These are phyloP conservation scores for Apeltes quadracus DNA, from an alignment of 2,113 vertebrate genomes.

Conservation along the genomic window DNA sequence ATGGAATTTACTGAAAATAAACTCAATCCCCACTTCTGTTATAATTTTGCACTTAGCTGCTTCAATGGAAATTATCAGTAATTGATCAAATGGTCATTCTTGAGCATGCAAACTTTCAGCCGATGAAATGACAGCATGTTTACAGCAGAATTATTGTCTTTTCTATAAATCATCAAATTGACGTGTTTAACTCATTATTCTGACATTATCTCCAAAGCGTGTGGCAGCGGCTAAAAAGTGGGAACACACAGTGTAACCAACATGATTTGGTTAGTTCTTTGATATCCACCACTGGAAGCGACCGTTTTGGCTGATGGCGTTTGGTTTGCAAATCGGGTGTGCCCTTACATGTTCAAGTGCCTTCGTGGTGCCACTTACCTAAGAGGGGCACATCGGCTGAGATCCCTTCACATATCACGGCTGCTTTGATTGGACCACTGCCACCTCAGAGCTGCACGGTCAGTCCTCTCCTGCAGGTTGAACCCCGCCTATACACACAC, in stretches of 20 bases:
- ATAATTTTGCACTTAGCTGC: not conserved
- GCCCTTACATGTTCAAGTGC: conserved; percentile 56
- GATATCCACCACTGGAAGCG: conserved; percentile 35
- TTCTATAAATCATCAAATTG: not conserved
- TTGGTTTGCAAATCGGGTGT: conserved; percentile 68
- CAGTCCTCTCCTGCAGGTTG: conserved; percentile 11
- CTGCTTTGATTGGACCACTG: conserved; percentile 40
- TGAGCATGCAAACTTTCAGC: not conserved
- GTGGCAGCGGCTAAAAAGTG: not conserved
- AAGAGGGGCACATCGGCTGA: conserved; percentile 34
- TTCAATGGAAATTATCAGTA: not conserved
- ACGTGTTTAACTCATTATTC: conserved; percentile 4
- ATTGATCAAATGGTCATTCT: not conserved
- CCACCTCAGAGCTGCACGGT: conserved; percentile 26
- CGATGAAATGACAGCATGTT: not conserved
- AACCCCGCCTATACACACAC: not conserved
- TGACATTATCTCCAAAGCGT: conserved; percentile 10
- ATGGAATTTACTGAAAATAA: conserved; percentile 7
- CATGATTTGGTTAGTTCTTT: conserved; percentile 30
- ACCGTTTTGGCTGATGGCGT: conserved; percentile 41
- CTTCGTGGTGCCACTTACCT: conserved; percentile 55
- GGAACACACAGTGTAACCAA: not conserved
- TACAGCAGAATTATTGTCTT: not conserved
- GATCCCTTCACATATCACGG: conserved; percentile 19
- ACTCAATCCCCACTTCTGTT: not conserved